Percentiles rank a stretch among this genome's conserved stretches.
These are phyloP conservation scores for Sapajus apella DNA, from an alignment of 2,113 vertebrate genomes.

Conservation along the genomic window DNA sequence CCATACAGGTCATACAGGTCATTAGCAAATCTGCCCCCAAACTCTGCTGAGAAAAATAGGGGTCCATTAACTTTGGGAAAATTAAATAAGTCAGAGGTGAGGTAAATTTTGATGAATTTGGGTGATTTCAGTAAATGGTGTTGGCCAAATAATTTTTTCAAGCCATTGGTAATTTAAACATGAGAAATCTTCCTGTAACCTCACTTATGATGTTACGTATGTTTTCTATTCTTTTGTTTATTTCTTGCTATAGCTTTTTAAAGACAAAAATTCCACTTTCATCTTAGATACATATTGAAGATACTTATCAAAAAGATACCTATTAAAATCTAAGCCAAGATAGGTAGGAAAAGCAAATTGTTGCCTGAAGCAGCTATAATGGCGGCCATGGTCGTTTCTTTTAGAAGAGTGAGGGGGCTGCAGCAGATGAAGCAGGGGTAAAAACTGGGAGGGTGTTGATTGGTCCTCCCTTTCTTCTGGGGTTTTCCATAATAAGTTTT, in stretches of 20 bases:
- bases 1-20: neutral
- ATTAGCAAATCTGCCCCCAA: neutral
- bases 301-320: neutral
- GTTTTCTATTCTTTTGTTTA: constrained; percentile 3
- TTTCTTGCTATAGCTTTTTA: neutral
- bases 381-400: neutral
- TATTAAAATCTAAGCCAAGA: neutral
- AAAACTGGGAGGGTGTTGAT: neutral
- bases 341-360: neutral
- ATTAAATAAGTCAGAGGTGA: neutral
- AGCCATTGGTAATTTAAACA: neutral
- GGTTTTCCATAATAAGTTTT: neutral
- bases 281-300: neutral
- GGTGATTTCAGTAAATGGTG: neutral
- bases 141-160: neutral
- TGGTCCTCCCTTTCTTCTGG: neutral
- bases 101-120: neutral
- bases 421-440: neutral
- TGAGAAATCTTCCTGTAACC: neutral
- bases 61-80: neutral
- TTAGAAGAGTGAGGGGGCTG: neutral
- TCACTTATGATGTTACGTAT: neutral
- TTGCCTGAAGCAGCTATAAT: neutral
- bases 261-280: neutral
- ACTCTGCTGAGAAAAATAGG: neutral